Evolutionary conservation across 1,140 invertebrate genomes (phyloP).

Genomic region (Drosophila triauraria): DNA sequence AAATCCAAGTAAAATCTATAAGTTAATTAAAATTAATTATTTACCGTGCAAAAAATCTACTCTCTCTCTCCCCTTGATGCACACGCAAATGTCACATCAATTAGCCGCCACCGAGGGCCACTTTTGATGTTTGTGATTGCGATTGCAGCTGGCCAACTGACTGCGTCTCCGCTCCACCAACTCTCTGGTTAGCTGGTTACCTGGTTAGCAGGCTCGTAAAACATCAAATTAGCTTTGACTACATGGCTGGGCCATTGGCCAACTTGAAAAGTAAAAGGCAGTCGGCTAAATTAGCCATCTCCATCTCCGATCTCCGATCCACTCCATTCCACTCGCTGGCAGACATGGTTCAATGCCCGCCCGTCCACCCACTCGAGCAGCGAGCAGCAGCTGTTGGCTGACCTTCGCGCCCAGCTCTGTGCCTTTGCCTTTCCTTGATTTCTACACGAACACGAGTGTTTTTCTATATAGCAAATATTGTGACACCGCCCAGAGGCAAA

Average conservation of each 20-base stretch:
- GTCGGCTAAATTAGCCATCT: slow-evolving; percentile 54
- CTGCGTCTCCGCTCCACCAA: neutral
- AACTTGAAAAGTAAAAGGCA: slow-evolving; percentile 74
- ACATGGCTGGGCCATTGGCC: slow-evolving; percentile 28
- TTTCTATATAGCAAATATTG: slow-evolving; percentile 52
- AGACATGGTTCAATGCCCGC: slow-evolving; percentile 55
- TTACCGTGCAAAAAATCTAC: neutral
- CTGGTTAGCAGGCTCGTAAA: slow-evolving; percentile 38
- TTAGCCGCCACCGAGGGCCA: slow-evolving; percentile 37
- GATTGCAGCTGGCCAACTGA: slow-evolving; percentile 34
- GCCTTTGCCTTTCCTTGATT: slow-evolving; percentile 52
- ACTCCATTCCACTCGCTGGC: neutral
- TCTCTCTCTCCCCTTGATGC: slow-evolving; percentile 34
- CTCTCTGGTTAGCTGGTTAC: slow-evolving; percentile 13
- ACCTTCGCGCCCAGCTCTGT: slow-evolving; percentile 46
- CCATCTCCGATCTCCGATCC: neutral
- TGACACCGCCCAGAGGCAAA: slow-evolving; percentile 25
- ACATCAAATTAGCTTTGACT: slow-evolving; percentile 59
- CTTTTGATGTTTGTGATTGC: slow-evolving; percentile 14
- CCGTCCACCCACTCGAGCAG: slow-evolving; percentile 39
- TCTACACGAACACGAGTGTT: slow-evolving; percentile 40
- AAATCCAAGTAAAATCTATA: neutral
- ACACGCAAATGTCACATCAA: slow-evolving; percentile 69
- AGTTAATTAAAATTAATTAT: neutral
- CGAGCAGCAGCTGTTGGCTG: slow-evolving; percentile 51